These are phyloP conservation scores for Drosophila cardini DNA, from an alignment of 1,140 invertebrate genomes.

Conservation along the genomic window DNA sequence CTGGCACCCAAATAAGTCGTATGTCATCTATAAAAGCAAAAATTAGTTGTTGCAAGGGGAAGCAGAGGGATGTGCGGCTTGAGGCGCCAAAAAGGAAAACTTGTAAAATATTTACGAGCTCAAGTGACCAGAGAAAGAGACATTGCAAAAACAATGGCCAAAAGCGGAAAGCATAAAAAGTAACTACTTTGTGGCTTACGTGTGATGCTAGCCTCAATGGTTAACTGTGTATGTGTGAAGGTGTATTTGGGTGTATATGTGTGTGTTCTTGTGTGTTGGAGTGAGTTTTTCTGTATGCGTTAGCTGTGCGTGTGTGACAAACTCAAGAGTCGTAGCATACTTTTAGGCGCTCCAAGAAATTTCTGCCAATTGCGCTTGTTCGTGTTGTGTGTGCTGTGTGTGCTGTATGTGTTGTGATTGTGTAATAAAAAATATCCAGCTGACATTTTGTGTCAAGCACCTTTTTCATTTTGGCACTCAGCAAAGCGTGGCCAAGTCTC, in stretches of 20 bases:
- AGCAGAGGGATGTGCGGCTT: not conserved
- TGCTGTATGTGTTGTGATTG: constrained; percentile 70
- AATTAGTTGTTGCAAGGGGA: constrained; percentile 57
- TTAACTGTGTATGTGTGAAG: constrained; percentile 14
- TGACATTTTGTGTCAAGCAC: constrained; percentile 84
- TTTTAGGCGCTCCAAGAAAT: constrained; percentile 45
- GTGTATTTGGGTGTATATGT: constrained; percentile 9
- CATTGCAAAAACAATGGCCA: constrained; percentile 52
- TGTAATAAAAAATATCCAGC: constrained; percentile 84
- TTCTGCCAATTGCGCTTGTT: constrained; percentile 5
- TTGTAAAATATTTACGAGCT: constrained; percentile 83
- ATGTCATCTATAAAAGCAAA: constrained; percentile 69
- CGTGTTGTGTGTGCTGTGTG: constrained; percentile 14
- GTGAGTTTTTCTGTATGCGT: not conserved
- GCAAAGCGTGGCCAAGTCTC: constrained; percentile 61
- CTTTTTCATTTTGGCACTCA: constrained; percentile 82
- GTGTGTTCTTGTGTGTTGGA: constrained; percentile 18
- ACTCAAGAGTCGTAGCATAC: constrained; percentile 44
- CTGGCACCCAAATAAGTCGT: constrained; percentile 51
- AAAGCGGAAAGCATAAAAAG: constrained; percentile 70
- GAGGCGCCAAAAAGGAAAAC: constrained; percentile 40
- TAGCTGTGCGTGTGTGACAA: constrained; percentile 22
- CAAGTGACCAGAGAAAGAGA: constrained; percentile 59
- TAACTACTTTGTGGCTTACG: constrained; percentile 82
- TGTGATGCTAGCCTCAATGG: constrained; percentile 49